Evolutionary conservation across 2,888 invertebrate genomes (phyloP).

Genomic region (Drosophila subsilvestris): DNA sequence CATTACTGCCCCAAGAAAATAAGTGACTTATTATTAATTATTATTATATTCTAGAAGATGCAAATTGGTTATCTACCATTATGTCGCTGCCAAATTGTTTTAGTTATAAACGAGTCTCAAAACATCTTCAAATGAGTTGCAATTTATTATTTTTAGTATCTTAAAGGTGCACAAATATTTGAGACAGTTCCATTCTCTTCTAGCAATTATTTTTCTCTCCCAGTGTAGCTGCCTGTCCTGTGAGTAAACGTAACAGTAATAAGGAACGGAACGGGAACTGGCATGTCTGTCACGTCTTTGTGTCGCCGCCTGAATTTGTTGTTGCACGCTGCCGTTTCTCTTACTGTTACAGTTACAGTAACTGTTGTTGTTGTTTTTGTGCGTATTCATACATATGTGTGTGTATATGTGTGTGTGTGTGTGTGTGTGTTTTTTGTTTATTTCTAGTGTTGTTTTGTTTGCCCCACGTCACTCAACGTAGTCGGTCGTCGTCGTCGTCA

Average conservation of each 20-base stretch:
- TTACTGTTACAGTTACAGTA: background rate
- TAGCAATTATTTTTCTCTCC: background rate
- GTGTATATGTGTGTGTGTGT: background rate
- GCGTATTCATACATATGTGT: background rate
- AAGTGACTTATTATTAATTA: no score
- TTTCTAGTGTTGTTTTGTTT: slow-evolving; percentile 39
- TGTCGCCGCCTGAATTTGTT: slow-evolving; percentile 10
- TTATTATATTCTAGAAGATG: no score
- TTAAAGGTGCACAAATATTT: no score
- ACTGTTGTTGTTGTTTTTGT: slow-evolving; percentile 2
- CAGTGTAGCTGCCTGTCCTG: slow-evolving; percentile 2
- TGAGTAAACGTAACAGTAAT: background rate
- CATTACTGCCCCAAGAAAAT: no score
- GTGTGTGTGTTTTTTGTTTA: slow-evolving; percentile 12
- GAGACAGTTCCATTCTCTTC: no score
- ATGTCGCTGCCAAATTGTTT: no score
- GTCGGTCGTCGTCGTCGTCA: slow-evolving; percentile 6
- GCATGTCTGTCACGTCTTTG: slow-evolving; percentile 53
- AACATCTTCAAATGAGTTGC: no score
- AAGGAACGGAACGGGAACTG: slow-evolving; percentile 1
- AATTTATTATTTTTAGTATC: no score
- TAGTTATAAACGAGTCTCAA: no score
- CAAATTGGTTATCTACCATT: no score
- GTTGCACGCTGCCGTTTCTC: background rate
- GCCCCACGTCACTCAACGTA: background rate